Evolutionary conservation across 1,140 invertebrate species (phyloP).

Genomic region (Drosophila kohkoa): DNA sequence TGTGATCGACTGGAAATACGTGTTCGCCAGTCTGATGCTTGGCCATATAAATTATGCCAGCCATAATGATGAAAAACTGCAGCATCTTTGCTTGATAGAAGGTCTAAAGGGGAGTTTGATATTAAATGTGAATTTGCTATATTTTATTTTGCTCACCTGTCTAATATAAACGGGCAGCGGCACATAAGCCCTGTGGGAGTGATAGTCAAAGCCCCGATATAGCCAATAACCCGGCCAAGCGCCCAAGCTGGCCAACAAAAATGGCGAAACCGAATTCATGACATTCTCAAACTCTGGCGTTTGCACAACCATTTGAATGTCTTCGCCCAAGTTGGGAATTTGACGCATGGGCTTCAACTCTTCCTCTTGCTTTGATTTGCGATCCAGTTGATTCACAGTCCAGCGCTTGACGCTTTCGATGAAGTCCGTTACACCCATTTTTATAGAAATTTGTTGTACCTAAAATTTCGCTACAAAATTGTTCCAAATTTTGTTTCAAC

Average conservation of each 20-base stretch:
- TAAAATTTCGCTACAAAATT: conserved; percentile 10
- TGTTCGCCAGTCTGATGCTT: conserved; percentile 32
- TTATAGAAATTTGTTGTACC: conserved; percentile 6
- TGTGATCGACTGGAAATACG: conserved; percentile 8
- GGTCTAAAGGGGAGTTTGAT: conserved; percentile 40
- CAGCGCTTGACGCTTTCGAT: conserved; percentile 33
- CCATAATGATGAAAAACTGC: conserved; percentile 65
- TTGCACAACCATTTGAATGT: conserved; percentile 59
- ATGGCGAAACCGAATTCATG: conserved; percentile 54
- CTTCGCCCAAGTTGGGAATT: conserved; percentile 61
- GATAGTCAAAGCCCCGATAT: conserved; percentile 69
- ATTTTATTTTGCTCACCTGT: conserved; percentile 41
- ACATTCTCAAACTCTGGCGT: conserved; percentile 48
- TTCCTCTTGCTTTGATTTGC: neutral
- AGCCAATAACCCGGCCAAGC: conserved; percentile 75
- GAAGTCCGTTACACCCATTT: conserved; percentile 41
- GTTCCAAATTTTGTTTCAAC: conserved; percentile 11
- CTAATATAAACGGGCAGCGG: conserved; percentile 68
- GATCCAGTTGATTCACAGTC: conserved; percentile 14
- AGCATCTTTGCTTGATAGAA: conserved; percentile 74
- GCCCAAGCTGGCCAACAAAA: conserved; percentile 60
- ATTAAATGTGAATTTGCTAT: neutral
- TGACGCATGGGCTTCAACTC: too few relatives aligned
- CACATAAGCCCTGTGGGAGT: conserved; percentile 54
- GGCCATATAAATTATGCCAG: conserved; percentile 54